Evolutionary conservation across 2,797 vertebrate genomes (phyloP).

Genomic region (Gallinago solitaria): DNA sequence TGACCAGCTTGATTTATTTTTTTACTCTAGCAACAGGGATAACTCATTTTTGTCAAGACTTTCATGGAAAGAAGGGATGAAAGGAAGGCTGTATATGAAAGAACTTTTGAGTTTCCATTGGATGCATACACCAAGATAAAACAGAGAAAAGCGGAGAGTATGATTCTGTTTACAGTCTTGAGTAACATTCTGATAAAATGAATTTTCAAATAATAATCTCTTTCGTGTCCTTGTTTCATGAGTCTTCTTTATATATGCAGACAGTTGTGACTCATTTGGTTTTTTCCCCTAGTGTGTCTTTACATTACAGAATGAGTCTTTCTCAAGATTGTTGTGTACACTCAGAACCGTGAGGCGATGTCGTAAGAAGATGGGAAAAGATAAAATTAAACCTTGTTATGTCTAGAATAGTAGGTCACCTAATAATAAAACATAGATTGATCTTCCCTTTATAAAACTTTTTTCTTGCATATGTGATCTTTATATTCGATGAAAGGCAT

Average conservation of each 20-base stretch:
- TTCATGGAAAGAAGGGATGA: conserved; percentile 4
- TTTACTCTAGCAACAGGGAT: conserved; percentile 20
- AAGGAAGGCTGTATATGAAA: conserved; percentile 18
- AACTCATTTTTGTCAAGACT: conserved; percentile 45
- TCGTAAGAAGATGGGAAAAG: background rate
- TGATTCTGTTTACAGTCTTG: background rate
- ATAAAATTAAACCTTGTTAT: conserved; percentile 4
- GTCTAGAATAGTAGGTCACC: background rate
- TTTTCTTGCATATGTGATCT: background rate
- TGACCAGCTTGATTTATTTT: conserved; percentile 2
- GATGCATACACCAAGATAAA: conserved; percentile 13
- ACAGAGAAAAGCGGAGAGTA: conserved; percentile 2
- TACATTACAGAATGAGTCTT: background rate
- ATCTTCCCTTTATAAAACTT: background rate
- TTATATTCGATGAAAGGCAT: background rate
- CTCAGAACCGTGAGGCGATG: background rate
- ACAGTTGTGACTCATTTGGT: background rate
- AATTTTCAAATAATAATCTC: background rate
- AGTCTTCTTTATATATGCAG: background rate
- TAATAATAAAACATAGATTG: conserved; percentile 5
- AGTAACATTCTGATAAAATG: conserved; percentile 1
- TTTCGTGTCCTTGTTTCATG: background rate
- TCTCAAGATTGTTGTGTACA: background rate
- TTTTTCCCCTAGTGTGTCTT: background rate
- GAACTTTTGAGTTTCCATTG: conserved; percentile 4